A percentile compares a stretch with the other conserved stretches of the same genome.
These are phyloP conservation scores for Acanthoscelides obtectus DNA, from an alignment of 2,888 invertebrate genomes.

Conservation along the genomic window DNA sequence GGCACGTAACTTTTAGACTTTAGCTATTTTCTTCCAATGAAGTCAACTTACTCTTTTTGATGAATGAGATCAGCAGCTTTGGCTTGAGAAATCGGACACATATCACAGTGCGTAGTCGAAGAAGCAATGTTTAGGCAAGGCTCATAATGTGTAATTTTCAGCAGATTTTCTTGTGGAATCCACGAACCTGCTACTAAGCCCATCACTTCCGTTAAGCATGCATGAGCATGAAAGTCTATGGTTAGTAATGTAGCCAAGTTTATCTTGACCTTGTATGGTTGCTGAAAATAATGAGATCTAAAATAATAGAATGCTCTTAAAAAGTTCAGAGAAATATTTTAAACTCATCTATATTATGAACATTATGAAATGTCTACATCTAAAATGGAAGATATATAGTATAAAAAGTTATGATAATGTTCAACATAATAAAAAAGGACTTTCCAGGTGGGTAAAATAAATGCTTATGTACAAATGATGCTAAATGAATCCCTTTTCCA, in stretches of 20 bases:
- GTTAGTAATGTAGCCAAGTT: slow-evolving; percentile 57
- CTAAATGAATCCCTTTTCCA: too few species aligned
- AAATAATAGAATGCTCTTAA: neutral
- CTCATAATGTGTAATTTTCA: slow-evolving; percentile 54
- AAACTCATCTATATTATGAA: too few species aligned
- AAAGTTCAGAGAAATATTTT: too few species aligned
- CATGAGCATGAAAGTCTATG: slow-evolving; percentile 69
- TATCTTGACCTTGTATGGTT: slow-evolving; percentile 57
- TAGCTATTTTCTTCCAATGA: slow-evolving; percentile 18
- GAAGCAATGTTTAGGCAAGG: slow-evolving; percentile 62
- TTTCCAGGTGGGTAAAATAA: too few species aligned
- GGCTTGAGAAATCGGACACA: slow-evolving; percentile 69
- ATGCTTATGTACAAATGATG: too few species aligned
- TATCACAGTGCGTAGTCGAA: slow-evolving; percentile 67
- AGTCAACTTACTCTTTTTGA: slow-evolving; percentile 22
- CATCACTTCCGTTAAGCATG: slow-evolving; percentile 68
- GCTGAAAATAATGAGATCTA: slow-evolving; percentile 44
- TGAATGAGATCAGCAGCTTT: slow-evolving; percentile 56
- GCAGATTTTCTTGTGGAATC: slow-evolving; percentile 35
- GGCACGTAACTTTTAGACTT: too few species aligned
- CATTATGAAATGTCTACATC: too few species aligned
- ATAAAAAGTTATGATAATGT: too few species aligned
- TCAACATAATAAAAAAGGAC: too few species aligned
- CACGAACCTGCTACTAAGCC: slow-evolving; percentile 64
- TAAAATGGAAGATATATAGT: too few species aligned